phyloP scores from a whole-genome alignment of 2,888 invertebrate genomes.

The Ophioninae sp. region DNA sequence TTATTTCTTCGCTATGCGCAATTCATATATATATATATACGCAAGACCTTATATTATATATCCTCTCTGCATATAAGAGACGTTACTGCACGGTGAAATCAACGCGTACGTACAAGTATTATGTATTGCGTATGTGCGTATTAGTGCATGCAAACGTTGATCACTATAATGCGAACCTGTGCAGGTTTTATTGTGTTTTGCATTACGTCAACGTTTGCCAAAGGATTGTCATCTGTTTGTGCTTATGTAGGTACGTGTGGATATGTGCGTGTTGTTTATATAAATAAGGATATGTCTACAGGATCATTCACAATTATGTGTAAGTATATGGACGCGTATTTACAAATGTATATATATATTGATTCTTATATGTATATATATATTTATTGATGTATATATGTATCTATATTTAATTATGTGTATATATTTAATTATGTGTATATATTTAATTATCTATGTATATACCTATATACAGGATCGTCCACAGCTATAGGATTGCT shows the following conservation, averaged over 20 bases:
- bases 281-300: background rate
- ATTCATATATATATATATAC: background rate
- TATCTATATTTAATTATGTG: too few relatives aligned
- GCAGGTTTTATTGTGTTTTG: constrained; percentile 49
- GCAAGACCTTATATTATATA: background rate
- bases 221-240: constrained; percentile 25
- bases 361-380: too few relatives aligned
- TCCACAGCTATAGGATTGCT: too few relatives aligned
- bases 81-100: constrained; percentile 27
- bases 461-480: too few relatives aligned
- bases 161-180: constrained; percentile 28
- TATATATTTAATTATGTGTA: too few relatives aligned
- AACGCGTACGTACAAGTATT: constrained; percentile 26
- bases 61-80: constrained; percentile 31
- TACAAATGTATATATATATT: too few relatives aligned
- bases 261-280: background rate
- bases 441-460: too few relatives aligned
- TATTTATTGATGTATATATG: too few relatives aligned
- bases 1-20: constrained; percentile 44
- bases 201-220: constrained; percentile 43
- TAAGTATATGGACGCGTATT: too few relatives aligned
- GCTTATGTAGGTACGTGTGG: background rate
- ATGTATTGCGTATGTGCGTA: constrained; percentile 15
- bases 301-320: background rate
- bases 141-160: constrained; percentile 7